Evolutionary conservation across 2,113 vertebrate species (phyloP).

Genomic region (Pantherophis guttatus): DNA sequence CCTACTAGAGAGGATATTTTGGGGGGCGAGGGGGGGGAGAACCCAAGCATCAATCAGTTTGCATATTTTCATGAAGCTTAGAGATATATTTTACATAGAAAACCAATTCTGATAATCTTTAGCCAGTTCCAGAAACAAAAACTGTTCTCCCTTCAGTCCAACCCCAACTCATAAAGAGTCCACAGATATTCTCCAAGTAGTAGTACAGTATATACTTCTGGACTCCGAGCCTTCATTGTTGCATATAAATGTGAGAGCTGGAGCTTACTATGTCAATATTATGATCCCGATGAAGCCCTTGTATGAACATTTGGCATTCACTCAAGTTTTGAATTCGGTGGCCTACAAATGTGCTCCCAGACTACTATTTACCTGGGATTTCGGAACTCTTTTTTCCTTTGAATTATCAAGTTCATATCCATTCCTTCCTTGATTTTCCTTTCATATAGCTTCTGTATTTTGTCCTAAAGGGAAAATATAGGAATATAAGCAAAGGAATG

Average conservation of each 20-base stretch:
- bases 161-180: not conserved
- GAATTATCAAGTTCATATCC: conserved; percentile 95
- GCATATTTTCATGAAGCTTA: not conserved
- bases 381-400: conserved; percentile 96
- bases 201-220: not conserved
- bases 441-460: conserved; percentile 93
- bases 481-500: not conserved
- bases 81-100: not conserved
- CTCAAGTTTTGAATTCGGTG: not conserved
- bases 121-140: not conserved
- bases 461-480: conserved; percentile 76
- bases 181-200: not conserved
- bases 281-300: not conserved
- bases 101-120: not conserved
- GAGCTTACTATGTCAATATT: not conserved
- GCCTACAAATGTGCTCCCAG: not conserved
- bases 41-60: not conserved
- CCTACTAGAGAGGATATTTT: not conserved
- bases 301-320: not conserved
- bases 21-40: not conserved
- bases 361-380: conserved; percentile 86
- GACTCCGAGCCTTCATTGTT: not conserved
- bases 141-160: not conserved
- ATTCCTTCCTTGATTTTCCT: conserved; percentile 91
- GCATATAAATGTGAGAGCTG: not conserved